Conservation (phyloP, 2,797 vertebrate genomes). For the Morus bassanus region DNA sequence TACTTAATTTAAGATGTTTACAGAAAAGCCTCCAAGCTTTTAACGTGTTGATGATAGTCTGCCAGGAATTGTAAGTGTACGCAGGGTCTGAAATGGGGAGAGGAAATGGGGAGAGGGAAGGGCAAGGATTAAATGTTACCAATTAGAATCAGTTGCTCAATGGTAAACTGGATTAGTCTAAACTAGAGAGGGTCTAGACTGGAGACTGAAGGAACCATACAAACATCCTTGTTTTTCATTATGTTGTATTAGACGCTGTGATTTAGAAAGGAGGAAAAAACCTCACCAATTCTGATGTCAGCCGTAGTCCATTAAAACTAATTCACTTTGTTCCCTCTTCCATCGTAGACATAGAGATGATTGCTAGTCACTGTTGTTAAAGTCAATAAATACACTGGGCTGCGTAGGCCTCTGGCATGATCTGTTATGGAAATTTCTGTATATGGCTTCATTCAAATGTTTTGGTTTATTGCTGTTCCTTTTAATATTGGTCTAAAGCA, state of each 20-base stretch:
- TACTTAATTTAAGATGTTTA: conserved; percentile 24
- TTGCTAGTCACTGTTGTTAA: not conserved
- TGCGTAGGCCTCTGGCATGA: not conserved
- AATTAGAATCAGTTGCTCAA: conserved; percentile 17
- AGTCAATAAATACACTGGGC: not conserved
- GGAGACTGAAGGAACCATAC: conserved; percentile 5
- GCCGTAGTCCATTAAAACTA: conserved; percentile 14
- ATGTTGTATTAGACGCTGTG: not conserved
- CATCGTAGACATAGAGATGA: not conserved
- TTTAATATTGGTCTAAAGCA: not conserved
- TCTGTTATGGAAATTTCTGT: not conserved
- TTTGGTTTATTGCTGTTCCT: not conserved
- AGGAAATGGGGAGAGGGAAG: not conserved
- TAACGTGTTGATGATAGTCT: not conserved
- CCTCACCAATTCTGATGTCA: conserved; percentile 8
- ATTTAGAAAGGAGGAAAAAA: conserved; percentile 20
- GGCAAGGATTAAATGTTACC: conserved; percentile 18
- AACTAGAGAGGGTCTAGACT: conserved; percentile 49
- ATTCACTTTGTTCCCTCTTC: conserved; percentile 21
- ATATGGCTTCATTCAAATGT: not conserved
- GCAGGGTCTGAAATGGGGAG: not conserved
- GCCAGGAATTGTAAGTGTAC: conserved; percentile 7
- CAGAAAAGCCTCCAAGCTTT: not conserved
- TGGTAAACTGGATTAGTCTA: conserved; percentile 42
- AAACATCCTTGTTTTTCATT: conserved; percentile 10